A percentile compares a stretch with the other conserved stretches of the same genome.
These are phyloP conservation scores for Diploptera punctata DNA, from an alignment of 2,888 invertebrate genomes.

Conservation along the genomic window DNA sequence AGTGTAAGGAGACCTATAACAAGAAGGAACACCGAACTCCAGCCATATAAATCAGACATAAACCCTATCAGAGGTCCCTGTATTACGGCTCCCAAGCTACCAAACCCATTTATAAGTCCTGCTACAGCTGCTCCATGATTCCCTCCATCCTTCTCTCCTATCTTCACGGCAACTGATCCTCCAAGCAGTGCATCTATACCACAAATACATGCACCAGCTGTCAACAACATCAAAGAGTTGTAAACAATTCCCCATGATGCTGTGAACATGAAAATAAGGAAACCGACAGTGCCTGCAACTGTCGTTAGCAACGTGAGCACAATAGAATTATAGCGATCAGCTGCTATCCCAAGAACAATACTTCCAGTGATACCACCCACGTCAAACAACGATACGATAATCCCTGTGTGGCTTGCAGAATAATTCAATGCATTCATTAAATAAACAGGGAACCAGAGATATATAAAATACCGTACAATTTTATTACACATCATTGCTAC, in stretches of 20 bases:
- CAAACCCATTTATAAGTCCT: slow-evolving; percentile 58
- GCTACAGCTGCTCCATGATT: slow-evolving; percentile 56
- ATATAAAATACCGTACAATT: slow-evolving; percentile 57
- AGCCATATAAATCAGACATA: slow-evolving; percentile 54
- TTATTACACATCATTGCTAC: slow-evolving; percentile 57
- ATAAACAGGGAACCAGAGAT: slow-evolving; percentile 59
- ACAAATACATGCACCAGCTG: slow-evolving; percentile 56
- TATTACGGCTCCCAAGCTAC: slow-evolving; percentile 56
- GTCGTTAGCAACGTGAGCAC: slow-evolving; percentile 50
- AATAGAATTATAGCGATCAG: slow-evolving; percentile 53
- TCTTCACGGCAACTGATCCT: slow-evolving; percentile 55
- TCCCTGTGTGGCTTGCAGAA: slow-evolving; percentile 53
- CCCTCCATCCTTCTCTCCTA: slow-evolving; percentile 56
- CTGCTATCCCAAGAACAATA: slow-evolving; percentile 53
- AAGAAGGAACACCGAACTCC: slow-evolving; percentile 55
- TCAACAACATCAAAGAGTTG: slow-evolving; percentile 53
- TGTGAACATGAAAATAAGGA: slow-evolving; percentile 52
- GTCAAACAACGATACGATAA: slow-evolving; percentile 57
- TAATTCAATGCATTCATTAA: slow-evolving; percentile 54
- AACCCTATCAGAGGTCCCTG: slow-evolving; percentile 57
- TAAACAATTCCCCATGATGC: slow-evolving; percentile 52
- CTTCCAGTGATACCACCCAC: slow-evolving; percentile 58
- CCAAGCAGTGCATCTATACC: slow-evolving; percentile 57
- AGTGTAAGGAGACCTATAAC: slow-evolving; percentile 53
- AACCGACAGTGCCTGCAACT: slow-evolving; percentile 37